Conservation (phyloP, 2,113 vertebrate genomes). For the Nothobranchius kuhntae region DNA sequence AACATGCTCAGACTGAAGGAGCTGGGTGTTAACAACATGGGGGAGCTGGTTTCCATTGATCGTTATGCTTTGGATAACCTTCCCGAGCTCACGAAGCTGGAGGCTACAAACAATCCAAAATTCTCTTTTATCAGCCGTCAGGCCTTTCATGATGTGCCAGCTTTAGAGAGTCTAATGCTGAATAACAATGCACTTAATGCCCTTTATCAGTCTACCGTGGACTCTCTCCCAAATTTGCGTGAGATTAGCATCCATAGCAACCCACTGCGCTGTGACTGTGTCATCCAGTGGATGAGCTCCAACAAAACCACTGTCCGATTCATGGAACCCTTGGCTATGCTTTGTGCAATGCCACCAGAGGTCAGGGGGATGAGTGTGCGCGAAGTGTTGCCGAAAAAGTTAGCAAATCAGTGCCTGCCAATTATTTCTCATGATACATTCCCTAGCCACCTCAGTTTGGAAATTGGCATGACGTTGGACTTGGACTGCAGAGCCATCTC, state of each 20-base stretch:
- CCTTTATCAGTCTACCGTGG: slow-evolving; percentile 90
- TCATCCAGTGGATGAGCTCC: slow-evolving; percentile 93
- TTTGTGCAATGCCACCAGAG: slow-evolving; percentile 90
- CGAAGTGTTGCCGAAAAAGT: slow-evolving; percentile 85
- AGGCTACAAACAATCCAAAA: slow-evolving; percentile 97
- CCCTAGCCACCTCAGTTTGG: slow-evolving; percentile 88
- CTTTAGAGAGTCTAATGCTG: slow-evolving; percentile 96
- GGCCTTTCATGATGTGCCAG: slow-evolving; percentile 92
- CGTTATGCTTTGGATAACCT: slow-evolving; percentile 92
- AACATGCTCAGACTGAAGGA: slow-evolving; percentile 96
- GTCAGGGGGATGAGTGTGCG: slow-evolving; percentile 87
- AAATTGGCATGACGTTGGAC: slow-evolving; percentile 85
- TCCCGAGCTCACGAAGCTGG: slow-evolving; percentile 95
- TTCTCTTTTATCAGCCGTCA: slow-evolving; percentile 90
- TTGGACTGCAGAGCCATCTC: slow-evolving; percentile 96
- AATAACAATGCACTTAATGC: slow-evolving; percentile 95
- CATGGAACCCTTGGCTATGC: slow-evolving; percentile 96
- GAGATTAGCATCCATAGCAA: slow-evolving; percentile 98
- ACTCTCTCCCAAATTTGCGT: slow-evolving; percentile 90
- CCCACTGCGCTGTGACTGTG: slow-evolving; percentile 93
- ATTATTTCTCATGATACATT: slow-evolving; percentile 93
- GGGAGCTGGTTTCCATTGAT: slow-evolving; percentile 92
- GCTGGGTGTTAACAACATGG: slow-evolving; percentile 97
- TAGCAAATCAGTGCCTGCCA: slow-evolving; percentile 89
- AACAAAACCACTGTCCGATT: slow-evolving; percentile 94